These are phyloP conservation scores for Umimayanthus kanabou DNA, from an alignment of 92 coral and sea anemone species.

Conservation along the genomic window DNA sequence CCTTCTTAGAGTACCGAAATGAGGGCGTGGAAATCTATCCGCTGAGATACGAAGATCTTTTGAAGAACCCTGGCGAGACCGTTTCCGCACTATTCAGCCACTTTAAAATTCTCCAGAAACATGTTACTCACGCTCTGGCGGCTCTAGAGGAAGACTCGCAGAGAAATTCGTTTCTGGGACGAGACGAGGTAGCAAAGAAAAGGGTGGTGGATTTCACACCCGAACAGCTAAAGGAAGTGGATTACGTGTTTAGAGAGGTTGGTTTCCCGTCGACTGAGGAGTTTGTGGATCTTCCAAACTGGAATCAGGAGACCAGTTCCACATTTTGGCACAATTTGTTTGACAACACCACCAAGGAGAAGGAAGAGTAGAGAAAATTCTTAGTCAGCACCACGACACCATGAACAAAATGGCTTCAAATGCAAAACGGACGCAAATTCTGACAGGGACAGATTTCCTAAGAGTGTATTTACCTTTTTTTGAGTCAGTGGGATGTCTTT, in stretches of 20 bases:
- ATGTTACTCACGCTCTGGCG: not conserved
- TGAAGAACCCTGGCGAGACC: not conserved
- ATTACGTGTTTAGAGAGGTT: not conserved
- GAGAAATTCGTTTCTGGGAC: not conserved
- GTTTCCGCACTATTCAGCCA: not conserved
- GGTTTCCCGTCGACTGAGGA: slow-evolving; percentile 7
- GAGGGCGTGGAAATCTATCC: slow-evolving; percentile 20
- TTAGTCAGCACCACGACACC: too few relatives aligned
- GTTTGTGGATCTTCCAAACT: not conserved
- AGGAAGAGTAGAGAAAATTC: too few relatives aligned
- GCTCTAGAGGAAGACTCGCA: slow-evolving; percentile 8
- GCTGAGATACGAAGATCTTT: slow-evolving; percentile 15
- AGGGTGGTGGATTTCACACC: not conserved
- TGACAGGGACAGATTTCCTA: too few relatives aligned
- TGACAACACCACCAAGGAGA: not conserved
- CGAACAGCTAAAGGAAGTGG: not conserved
- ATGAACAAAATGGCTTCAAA: too few relatives aligned
- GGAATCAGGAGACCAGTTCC: not conserved
- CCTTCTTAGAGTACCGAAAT: not conserved
- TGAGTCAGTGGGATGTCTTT: too few relatives aligned
- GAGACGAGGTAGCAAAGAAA: not conserved
- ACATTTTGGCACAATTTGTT: not conserved
- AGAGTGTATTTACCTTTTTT: too few relatives aligned
- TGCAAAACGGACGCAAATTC: too few relatives aligned
- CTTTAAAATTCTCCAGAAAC: not conserved